Evolutionary conservation across 2,113 vertebrate genomes (phyloP).

Genomic region (Silurus glanis): DNA sequence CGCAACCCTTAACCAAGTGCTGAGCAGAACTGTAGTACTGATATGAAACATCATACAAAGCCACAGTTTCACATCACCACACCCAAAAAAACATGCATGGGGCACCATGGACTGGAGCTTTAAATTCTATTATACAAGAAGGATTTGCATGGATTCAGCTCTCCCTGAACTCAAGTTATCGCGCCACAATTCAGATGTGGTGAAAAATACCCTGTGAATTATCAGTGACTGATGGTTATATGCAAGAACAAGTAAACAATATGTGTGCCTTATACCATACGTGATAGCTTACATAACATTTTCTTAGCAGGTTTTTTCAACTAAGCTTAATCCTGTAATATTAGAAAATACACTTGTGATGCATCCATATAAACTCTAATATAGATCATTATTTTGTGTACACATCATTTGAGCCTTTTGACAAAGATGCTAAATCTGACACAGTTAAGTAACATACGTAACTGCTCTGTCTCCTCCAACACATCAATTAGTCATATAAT

Average conservation of each 20-base stretch:
- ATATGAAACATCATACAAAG: constrained; percentile 42
- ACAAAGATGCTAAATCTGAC: constrained; percentile 20
- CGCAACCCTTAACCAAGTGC: constrained; percentile 35
- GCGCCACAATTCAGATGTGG: background rate
- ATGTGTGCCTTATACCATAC: background rate
- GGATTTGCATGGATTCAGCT: background rate
- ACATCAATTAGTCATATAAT: background rate
- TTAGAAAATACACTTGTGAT: constrained; percentile 3
- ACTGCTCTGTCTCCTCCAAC: background rate
- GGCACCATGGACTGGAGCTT: background rate
- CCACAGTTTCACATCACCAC: constrained; percentile 41
- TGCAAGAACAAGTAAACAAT: constrained; percentile 6
- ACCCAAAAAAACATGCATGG: constrained; percentile 21
- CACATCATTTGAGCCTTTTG: constrained; percentile 24
- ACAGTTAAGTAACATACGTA: background rate
- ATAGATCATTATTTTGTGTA: constrained; percentile 28
- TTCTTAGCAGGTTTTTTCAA: background rate
- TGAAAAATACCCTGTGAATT: background rate
- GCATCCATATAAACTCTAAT: constrained; percentile 13
- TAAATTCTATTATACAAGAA: background rate
- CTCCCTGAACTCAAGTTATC: background rate
- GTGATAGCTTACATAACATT: background rate
- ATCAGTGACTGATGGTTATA: background rate
- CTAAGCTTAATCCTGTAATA: background rate
- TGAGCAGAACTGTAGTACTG: constrained; percentile 15